Percentiles rank a stretch among this genome's conserved stretches.
Conservation (phyloP, 2,888 invertebrate genomes). For the Andrena bucephala region DNA sequence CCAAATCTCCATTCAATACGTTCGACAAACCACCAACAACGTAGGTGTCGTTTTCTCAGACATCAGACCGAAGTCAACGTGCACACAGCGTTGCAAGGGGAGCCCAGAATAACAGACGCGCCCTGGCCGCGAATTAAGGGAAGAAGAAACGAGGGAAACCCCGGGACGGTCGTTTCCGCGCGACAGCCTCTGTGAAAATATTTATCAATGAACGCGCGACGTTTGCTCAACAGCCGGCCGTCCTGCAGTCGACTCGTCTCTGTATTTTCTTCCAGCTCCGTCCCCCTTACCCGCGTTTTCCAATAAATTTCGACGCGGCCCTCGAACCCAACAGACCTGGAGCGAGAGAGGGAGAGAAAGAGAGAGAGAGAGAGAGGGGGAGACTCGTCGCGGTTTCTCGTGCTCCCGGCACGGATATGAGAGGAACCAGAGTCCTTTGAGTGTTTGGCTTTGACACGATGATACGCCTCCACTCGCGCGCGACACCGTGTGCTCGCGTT, state of each 20-base stretch:
- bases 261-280: no score
- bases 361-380: background rate
- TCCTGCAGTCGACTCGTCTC: no score
- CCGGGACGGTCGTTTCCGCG: background rate
- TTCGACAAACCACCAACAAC: no score
- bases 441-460: constrained; percentile 12
- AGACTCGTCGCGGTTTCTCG: background rate
- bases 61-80: no score
- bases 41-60: no score
- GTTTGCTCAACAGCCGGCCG: constrained; percentile 23
- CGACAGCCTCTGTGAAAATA: constrained; percentile 25
- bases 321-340: background rate
- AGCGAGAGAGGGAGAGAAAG: background rate
- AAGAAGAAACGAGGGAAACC: background rate
- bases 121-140: background rate
- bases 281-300: no score
- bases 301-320: no score
- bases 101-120: no score
- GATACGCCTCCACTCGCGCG: constrained; percentile 19
- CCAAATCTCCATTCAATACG: no score
- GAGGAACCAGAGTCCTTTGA: constrained; percentile 21
- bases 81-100: no score
- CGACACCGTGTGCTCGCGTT: constrained; percentile 11
- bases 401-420: constrained; percentile 16
- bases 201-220: constrained; percentile 7